phyloP scores from a whole-genome alignment of 2,113 vertebrate genomes.

The Oostethus manadensis region DNA sequence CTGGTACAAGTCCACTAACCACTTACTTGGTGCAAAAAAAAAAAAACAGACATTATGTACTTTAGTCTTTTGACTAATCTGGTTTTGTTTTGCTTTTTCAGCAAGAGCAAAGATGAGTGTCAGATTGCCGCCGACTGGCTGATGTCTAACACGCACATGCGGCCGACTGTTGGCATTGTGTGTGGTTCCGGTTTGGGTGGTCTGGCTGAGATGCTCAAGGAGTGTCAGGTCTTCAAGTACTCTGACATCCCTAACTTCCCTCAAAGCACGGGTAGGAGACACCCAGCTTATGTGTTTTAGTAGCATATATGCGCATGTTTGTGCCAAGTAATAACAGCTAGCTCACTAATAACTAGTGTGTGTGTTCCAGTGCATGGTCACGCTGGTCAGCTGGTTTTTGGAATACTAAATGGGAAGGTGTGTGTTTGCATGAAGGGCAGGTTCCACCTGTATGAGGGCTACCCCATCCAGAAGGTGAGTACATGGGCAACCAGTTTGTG shows the following conservation, averaged over 20 bases:
- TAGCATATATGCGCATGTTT: neutral
- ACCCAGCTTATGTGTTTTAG: neutral
- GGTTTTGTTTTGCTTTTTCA: slow-evolving; percentile 20
- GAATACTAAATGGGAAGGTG: slow-evolving; percentile 75
- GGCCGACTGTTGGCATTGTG: slow-evolving; percentile 79
- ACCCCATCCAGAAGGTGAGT: slow-evolving; percentile 79
- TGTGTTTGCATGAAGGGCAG: slow-evolving; percentile 93
- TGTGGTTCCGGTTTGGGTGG: slow-evolving; percentile 84
- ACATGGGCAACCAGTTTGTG: neutral
- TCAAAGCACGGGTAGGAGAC: slow-evolving; percentile 67
- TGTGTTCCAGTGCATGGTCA: slow-evolving; percentile 80
- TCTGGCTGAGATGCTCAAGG: slow-evolving; percentile 73
- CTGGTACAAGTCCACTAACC: too few relatives aligned
- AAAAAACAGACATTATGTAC: too few relatives aligned
- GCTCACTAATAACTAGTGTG: slow-evolving; percentile 10
- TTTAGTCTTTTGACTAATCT: too few relatives aligned
- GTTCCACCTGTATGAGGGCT: slow-evolving; percentile 87
- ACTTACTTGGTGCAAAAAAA: too few relatives aligned
- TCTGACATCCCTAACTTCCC: slow-evolving; percentile 84
- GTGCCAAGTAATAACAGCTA: neutral
- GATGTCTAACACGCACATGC: slow-evolving; percentile 57
- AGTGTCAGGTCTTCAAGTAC: slow-evolving; percentile 74
- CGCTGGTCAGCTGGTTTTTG: slow-evolving; percentile 81
- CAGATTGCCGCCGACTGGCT: slow-evolving; percentile 78
- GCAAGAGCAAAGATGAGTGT: slow-evolving; percentile 74